Conservation (phyloP, 2,797 vertebrate genomes). For the Echeneis naucrates region DNA sequence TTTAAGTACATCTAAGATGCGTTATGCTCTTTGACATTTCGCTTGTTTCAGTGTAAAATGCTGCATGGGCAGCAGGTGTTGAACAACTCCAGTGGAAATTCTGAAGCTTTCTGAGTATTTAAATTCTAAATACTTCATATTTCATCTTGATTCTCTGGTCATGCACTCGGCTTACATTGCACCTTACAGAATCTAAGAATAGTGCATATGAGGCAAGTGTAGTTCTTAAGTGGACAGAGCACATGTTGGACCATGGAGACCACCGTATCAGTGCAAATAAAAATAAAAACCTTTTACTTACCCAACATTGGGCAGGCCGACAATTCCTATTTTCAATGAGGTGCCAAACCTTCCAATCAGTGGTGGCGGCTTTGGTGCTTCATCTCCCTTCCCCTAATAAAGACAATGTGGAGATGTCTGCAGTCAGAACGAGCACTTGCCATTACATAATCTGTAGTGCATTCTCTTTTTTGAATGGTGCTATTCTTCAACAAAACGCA, state of each 20-base stretch:
- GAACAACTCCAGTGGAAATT: background rate
- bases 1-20: background rate
- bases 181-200: conserved; percentile 2
- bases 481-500: conserved; percentile 46
- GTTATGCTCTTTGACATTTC: conserved; percentile 1
- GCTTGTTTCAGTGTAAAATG: background rate
- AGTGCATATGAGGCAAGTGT: conserved; percentile 3
- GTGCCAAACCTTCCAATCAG: conserved; percentile 97
- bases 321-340: conserved; percentile 95
- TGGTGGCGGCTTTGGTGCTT: conserved; percentile 88
- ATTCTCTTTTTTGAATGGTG: conserved; percentile 25
- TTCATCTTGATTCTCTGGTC: background rate
- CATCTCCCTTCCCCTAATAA: conserved; percentile 84
- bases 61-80: background rate
- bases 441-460: conserved; percentile 62
- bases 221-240: conserved; percentile 13
- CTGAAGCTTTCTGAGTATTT: background rate
- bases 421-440: conserved; percentile 51
- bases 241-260: conserved; percentile 38
- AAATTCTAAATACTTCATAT: background rate
- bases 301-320: conserved; percentile 97
- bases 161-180: background rate
- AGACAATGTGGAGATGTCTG: conserved; percentile 63
- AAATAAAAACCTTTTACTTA: conserved; percentile 79
- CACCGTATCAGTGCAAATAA: conserved; percentile 19